Percentiles rank a stretch among this genome's conserved stretches.
These are phyloP conservation scores for Leucoraja ocellata DNA, from an alignment of 2,797 vertebrate species.

Conservation along the genomic window DNA sequence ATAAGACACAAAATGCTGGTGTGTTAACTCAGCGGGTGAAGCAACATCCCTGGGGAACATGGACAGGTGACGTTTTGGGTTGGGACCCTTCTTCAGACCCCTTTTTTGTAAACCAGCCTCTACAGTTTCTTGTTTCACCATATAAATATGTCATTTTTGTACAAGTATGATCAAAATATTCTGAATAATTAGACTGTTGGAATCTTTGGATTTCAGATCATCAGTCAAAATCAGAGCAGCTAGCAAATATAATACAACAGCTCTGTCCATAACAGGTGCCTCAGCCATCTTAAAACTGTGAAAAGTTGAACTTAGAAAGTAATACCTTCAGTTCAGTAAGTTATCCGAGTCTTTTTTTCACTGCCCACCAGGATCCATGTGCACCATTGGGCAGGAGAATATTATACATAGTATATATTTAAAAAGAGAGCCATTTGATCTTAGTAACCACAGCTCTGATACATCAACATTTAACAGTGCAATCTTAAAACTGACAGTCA, in stretches of 20 bases:
- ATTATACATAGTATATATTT: neutral
- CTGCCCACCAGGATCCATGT: neutral
- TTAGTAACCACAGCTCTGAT: neutral
- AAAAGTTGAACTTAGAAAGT: neutral
- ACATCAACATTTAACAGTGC: neutral
- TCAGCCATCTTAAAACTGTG: neutral
- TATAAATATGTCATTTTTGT: too few species aligned
- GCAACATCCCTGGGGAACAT: too few species aligned
- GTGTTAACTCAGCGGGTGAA: too few species aligned
- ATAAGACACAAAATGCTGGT: too few species aligned
- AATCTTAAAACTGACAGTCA: neutral
- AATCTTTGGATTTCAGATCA: neutral
- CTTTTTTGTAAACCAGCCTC: too few species aligned
- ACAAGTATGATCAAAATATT: neutral
- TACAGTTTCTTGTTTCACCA: too few species aligned
- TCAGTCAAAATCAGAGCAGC: neutral
- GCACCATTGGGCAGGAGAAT: neutral
- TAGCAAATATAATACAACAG: neutral
- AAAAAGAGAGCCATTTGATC: neutral
- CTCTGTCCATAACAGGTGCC: neutral
- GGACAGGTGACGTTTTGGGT: too few species aligned
- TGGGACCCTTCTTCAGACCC: too few species aligned
- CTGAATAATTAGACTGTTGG: neutral
- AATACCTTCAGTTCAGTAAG: neutral
- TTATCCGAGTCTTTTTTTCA: neutral